Conservation (phyloP, 2,888 invertebrate genomes). For the Nomada ferruginata region DNA sequence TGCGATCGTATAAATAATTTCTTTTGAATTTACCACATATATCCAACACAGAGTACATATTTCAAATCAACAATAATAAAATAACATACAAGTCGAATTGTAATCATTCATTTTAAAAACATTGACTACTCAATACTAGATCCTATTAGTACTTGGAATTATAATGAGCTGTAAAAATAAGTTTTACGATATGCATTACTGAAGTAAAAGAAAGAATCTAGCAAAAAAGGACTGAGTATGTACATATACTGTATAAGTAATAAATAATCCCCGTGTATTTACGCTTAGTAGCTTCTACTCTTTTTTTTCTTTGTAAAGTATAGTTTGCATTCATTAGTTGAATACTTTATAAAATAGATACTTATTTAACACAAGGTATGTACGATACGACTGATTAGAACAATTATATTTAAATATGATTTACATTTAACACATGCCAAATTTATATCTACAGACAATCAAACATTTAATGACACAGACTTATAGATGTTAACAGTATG, state of each 20-base stretch:
- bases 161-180: constrained; percentile 2
- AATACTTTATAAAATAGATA: constrained; percentile 19
- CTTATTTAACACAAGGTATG: neutral
- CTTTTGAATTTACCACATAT: constrained; percentile 20
- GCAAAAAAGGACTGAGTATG: neutral
- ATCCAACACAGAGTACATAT: constrained; percentile 34
- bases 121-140: constrained; percentile 85
- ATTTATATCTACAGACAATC: constrained; percentile 44
- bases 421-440: constrained; percentile 50
- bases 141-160: constrained; percentile 75
- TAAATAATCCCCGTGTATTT: constrained; percentile 14
- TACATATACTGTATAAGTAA: constrained; percentile 26
- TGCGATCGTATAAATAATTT: constrained; percentile 26
- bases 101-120: constrained; percentile 86
- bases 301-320: neutral
- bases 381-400: constrained; percentile 15
- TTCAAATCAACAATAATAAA: constrained; percentile 63
- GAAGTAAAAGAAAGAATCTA: constrained; percentile 8
- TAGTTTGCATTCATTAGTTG: neutral
- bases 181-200: constrained; percentile 15
- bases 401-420: constrained; percentile 21
- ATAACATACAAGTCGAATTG: constrained; percentile 77
- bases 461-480: neutral
- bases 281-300: constrained; percentile 27
- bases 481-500: neutral